phyloP scores from a whole-genome alignment of 2,113 vertebrate species.

The Ammospiza nelsoni region DNA sequence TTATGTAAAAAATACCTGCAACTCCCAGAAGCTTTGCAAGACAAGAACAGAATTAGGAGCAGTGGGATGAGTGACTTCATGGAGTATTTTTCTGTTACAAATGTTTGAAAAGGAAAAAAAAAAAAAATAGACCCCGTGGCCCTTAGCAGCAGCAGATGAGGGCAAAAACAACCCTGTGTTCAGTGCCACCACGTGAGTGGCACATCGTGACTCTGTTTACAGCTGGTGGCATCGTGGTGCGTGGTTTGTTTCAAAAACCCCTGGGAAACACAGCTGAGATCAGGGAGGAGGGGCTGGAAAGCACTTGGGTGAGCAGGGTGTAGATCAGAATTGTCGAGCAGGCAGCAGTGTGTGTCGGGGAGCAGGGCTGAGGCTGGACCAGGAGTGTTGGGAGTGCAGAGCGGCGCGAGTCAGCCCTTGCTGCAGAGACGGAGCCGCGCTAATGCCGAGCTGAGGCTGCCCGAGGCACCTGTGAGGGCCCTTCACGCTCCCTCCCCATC shows the following conservation, averaged over 20 bases:
- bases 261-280: background rate
- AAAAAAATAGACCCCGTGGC: background rate
- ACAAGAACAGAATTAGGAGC: background rate
- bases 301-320: fast-evolving
- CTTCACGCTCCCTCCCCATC: background rate
- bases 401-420: fast-evolving
- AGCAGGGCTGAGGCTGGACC: background rate
- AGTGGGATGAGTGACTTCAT: background rate
- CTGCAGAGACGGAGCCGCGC: background rate
- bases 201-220: background rate
- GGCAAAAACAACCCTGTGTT: background rate
- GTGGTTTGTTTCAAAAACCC: background rate
- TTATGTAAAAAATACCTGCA: background rate
- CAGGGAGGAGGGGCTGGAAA: background rate
- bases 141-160: background rate
- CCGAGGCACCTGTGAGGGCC: background rate
- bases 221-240: background rate
- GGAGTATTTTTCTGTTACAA: background rate
- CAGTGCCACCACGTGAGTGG: background rate
- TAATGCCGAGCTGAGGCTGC: background rate
- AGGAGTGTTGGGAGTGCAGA: background rate
- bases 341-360: background rate
- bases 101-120: background rate
- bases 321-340: background rate
- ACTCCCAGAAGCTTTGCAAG: background rate